These are phyloP conservation scores for Coptodon bakossiorum DNA, from an alignment of 2,113 vertebrate species.

Conservation along the genomic window DNA sequence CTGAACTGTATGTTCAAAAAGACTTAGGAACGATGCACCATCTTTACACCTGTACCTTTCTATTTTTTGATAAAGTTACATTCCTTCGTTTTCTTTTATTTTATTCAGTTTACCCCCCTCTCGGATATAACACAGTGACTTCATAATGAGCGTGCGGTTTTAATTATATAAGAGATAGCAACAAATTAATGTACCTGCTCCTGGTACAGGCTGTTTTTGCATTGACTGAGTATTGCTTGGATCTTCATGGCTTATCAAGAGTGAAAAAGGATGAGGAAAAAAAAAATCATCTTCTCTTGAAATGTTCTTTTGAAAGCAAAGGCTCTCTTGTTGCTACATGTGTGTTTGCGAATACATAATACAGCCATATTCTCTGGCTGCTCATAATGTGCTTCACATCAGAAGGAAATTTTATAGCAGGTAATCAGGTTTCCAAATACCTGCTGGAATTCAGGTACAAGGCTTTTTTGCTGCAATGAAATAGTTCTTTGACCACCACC, in stretches of 20 bases:
- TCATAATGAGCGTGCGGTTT: background rate
- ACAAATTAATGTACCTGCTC: background rate
- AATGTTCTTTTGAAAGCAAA: background rate
- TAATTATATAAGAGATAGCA: slow-evolving; percentile 17
- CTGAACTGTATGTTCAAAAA: background rate
- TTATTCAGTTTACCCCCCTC: background rate
- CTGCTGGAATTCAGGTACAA: background rate
- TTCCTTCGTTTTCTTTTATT: rapidly evolving
- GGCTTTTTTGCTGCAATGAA: background rate
- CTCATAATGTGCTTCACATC: background rate
- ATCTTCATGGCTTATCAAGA: background rate
- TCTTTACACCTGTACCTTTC: background rate
- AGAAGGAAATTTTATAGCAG: background rate
- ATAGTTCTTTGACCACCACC: background rate
- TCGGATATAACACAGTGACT: background rate
- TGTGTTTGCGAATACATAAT: background rate
- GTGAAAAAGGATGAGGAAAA: background rate
- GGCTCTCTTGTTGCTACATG: background rate
- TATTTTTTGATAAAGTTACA: background rate
- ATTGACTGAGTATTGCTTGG: background rate
- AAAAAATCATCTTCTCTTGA: background rate
- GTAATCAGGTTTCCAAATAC: background rate
- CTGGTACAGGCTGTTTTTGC: background rate
- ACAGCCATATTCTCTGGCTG: background rate
- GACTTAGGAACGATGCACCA: background rate